Evolutionary conservation across 2,797 vertebrate species (phyloP).

Genomic region (Notolabrus celidotus): DNA sequence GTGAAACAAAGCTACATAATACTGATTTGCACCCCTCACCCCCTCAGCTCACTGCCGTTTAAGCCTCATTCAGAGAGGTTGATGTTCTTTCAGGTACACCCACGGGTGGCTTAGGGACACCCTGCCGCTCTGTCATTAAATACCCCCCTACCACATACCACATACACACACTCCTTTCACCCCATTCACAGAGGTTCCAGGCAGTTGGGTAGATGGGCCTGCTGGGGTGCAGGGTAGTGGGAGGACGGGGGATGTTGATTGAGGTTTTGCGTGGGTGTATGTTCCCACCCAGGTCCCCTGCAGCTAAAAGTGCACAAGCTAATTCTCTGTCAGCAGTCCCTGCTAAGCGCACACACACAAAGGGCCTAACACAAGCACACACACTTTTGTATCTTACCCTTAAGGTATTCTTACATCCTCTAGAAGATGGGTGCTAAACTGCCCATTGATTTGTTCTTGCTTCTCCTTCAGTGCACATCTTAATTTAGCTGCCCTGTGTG

Average conservation of each 20-base stretch:
- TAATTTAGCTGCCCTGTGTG: conserved; percentile 58
- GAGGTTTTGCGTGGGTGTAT: conserved; percentile 52
- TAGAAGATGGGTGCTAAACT: conserved; percentile 57
- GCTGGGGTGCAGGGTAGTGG: conserved; percentile 37
- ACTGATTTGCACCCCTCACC: background rate
- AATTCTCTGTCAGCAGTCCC: conserved; percentile 36
- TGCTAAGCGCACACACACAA: conserved; percentile 27
- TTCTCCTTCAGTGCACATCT: conserved; percentile 64
- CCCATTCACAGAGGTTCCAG: conserved; percentile 60
- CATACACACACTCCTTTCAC: conserved; percentile 36
- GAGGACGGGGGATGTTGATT: conserved; percentile 56
- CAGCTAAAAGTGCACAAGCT: conserved; percentile 58
- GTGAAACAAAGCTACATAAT: background rate
- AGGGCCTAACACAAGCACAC: conserved; percentile 27
- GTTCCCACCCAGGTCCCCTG: conserved; percentile 62
- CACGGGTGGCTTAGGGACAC: conserved; percentile 48
- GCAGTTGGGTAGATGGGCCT: conserved; percentile 55
- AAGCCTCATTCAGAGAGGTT: conserved; percentile 15
- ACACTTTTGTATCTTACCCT: conserved; percentile 31
- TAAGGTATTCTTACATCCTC: conserved; percentile 51
- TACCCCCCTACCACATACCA: conserved; percentile 8
- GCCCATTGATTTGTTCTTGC: conserved; percentile 69
- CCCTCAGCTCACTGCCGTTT: conserved; percentile 2
- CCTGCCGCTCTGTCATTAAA: conserved; percentile 67
- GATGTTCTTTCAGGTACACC: conserved; percentile 57